Evolutionary conservation across 2,113 vertebrate species (phyloP).

Genomic region (Mormyrus iriodes): DNA sequence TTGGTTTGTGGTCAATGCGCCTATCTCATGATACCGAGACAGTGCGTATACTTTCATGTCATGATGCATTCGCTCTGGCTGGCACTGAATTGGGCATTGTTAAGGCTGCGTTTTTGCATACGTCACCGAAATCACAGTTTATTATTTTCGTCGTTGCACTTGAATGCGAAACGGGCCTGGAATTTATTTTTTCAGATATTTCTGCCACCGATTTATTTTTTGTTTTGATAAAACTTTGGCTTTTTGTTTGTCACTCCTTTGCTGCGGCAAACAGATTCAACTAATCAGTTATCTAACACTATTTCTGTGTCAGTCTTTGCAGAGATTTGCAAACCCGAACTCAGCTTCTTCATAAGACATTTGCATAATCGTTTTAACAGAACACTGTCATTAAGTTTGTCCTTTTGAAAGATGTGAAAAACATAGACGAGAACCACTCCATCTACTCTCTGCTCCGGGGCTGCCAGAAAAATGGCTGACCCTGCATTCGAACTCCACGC

Average conservation of each 20-base stretch:
- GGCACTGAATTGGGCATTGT: not conserved
- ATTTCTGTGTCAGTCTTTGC: too few relatives aligned
- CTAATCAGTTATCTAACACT: not conserved
- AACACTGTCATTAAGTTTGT: constrained; percentile 14
- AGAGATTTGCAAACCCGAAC: not conserved
- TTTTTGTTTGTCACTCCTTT: not conserved
- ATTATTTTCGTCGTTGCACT: not conserved
- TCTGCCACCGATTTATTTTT: not conserved
- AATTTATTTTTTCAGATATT: not conserved
- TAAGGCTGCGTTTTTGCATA: not conserved
- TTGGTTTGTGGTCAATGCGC: not conserved
- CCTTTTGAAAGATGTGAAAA: not conserved
- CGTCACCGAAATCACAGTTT: not conserved
- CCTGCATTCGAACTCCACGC: not conserved
- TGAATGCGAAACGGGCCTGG: not conserved
- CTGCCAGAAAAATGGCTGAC: not conserved
- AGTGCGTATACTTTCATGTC: constrained; percentile 7
- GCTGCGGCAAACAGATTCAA: not conserved
- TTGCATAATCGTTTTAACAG: constrained; percentile 4
- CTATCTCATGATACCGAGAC: not conserved
- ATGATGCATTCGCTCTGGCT: not conserved
- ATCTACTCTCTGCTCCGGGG: not conserved
- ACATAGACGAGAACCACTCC: not conserved
- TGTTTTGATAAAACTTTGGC: not conserved
- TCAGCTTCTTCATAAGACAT: not conserved